Percentiles rank a stretch among this genome's conserved stretches.
Conservation (phyloP, 2,797 vertebrate genomes). For the Lagodon rhomboides region DNA sequence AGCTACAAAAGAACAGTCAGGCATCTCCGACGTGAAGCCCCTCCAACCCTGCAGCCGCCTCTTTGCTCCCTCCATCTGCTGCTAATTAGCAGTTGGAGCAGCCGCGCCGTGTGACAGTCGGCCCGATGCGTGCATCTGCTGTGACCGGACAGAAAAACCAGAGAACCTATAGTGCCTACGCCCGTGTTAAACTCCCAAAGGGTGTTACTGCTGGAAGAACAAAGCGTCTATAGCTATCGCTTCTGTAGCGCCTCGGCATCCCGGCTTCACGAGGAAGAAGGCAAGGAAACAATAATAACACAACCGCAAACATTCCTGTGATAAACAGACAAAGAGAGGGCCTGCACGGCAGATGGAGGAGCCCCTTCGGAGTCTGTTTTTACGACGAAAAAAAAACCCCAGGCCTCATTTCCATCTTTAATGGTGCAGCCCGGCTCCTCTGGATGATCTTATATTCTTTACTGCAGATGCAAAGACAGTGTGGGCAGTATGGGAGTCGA, state of each 20-base stretch:
- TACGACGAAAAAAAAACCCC: constrained; percentile 15
- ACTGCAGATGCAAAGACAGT: constrained; percentile 21
- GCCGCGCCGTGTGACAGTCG: constrained; percentile 28
- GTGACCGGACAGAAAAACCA: not conserved
- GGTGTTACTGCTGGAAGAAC: constrained; percentile 32
- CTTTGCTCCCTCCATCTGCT: constrained; percentile 59
- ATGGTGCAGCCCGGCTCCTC: constrained; percentile 22
- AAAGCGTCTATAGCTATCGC: constrained; percentile 1
- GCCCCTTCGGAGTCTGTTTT: constrained; percentile 9
- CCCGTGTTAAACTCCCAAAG: constrained; percentile 20
- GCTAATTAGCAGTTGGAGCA: constrained; percentile 67
- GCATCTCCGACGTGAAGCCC: constrained; percentile 34
- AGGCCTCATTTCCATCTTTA: constrained; percentile 43
- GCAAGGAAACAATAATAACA: constrained; percentile 20
- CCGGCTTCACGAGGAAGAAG: not conserved
- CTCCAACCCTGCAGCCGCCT: constrained; percentile 49
- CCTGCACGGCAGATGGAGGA: constrained; percentile 60
- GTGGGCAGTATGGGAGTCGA: constrained; percentile 8
- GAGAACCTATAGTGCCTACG: constrained; percentile 20
- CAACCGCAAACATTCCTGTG: constrained; percentile 49
- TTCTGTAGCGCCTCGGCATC: not conserved
- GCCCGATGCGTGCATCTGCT: constrained; percentile 18
- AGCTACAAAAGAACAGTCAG: constrained; percentile 53
- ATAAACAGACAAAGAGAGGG: constrained; percentile 42
- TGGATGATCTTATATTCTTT: constrained; percentile 7